Conservation (phyloP, 2,888 invertebrate species). For the Cheilosia variabilis region DNA sequence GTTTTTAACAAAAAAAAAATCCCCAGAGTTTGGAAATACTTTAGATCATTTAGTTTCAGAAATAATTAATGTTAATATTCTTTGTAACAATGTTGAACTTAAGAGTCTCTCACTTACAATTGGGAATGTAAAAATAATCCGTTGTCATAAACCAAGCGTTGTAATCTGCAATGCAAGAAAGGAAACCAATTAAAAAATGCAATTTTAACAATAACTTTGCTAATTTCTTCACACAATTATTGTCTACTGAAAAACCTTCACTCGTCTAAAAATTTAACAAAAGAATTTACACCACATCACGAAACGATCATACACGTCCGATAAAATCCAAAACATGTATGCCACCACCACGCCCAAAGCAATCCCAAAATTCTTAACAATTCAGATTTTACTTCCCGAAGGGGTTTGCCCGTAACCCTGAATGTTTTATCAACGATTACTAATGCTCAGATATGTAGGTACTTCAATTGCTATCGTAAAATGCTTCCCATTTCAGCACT, state of each 20-base stretch:
- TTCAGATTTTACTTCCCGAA: background rate
- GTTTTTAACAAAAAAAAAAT: too few species aligned
- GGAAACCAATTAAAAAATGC: background rate
- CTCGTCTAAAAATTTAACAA: background rate
- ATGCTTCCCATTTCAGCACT: slow-evolving; percentile 1
- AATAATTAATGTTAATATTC: too few species aligned
- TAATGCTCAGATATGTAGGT: slow-evolving; percentile 1
- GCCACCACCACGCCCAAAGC: too few species aligned
- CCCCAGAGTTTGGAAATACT: too few species aligned
- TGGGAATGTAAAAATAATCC: slow-evolving; percentile 52
- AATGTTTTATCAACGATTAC: slow-evolving; percentile 35
- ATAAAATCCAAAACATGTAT: too few species aligned
- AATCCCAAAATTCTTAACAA: background rate
- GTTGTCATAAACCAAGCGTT: slow-evolving; percentile 47
- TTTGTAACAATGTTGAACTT: too few species aligned
- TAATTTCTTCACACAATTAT: too few species aligned
- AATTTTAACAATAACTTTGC: background rate
- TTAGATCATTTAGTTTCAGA: too few species aligned
- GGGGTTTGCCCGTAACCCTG: slow-evolving; percentile 44
- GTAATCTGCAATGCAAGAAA: slow-evolving; percentile 29
- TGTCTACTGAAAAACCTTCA: background rate
- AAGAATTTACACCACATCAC: slow-evolving; percentile 5
- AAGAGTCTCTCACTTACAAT: slow-evolving; percentile 21
- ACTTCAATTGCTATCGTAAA: slow-evolving; percentile 5
- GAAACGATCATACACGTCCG: too few species aligned